A percentile compares a stretch with the other conserved stretches of the same genome.
phyloP scores from a whole-genome alignment of 92 coral and sea anemone species.

The Diadumene lineata region DNA sequence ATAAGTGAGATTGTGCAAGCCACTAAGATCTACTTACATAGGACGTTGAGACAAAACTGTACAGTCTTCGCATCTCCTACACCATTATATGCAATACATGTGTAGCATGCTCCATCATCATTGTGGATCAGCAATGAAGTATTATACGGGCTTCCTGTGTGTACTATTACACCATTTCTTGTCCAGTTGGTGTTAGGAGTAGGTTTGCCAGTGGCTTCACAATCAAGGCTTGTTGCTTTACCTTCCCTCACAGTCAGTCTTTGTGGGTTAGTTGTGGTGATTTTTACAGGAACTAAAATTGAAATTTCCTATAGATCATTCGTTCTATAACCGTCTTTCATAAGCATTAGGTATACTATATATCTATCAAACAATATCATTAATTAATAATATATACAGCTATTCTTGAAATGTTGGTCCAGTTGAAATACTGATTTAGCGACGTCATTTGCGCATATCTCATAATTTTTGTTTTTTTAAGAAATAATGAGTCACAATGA shows the following conservation, averaged over 20 bases:
- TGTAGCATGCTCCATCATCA: constrained; percentile 17
- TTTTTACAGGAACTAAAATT: not conserved
- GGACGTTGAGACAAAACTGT: constrained; percentile 8
- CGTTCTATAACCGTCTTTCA: not conserved
- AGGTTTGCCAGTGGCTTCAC: constrained; percentile 33
- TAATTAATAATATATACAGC: too few relatives aligned
- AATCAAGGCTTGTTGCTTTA: not conserved
- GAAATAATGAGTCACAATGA: too few relatives aligned
- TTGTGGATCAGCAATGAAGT: constrained; percentile 8
- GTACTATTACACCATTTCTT: constrained; percentile 16
- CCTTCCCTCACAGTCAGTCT: constrained; percentile 13
- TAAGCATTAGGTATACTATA: not conserved
- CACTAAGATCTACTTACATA: constrained; percentile 18
- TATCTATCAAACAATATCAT: too few relatives aligned
- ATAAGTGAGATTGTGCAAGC: too few relatives aligned
- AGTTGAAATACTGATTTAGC: too few relatives aligned
- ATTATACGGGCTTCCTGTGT: constrained; percentile 19
- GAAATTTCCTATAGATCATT: not conserved
- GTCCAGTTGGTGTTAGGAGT: constrained; percentile 47
- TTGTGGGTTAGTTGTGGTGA: not conserved
- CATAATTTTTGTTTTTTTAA: too few relatives aligned
- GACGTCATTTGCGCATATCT: too few relatives aligned
- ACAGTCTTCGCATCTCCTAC: constrained; percentile 3
- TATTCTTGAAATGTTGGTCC: too few relatives aligned
- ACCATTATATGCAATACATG: constrained; percentile 26